These are phyloP conservation scores for Drosophila kokeensis DNA, from an alignment of 2,888 invertebrate genomes.

Conservation along the genomic window DNA sequence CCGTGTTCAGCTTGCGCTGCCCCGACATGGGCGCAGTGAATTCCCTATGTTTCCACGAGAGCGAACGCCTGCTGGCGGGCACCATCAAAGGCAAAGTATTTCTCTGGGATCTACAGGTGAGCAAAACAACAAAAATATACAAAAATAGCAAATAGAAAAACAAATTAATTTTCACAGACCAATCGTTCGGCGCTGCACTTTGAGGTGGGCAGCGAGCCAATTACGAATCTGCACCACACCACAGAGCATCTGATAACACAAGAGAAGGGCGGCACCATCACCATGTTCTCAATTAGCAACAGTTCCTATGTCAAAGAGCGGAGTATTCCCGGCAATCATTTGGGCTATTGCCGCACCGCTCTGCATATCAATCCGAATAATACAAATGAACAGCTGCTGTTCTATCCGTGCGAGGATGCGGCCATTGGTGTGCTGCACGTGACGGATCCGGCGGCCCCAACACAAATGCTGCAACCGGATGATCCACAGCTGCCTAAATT, in stretches of 20 bases:
- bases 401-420: constrained; percentile 89
- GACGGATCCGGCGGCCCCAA: constrained; percentile 82
- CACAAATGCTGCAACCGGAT: constrained; percentile 83
- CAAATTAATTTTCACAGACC: constrained; percentile 86
- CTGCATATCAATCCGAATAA: constrained; percentile 82
- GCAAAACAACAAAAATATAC: constrained; percentile 35
- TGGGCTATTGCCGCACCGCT: constrained; percentile 90
- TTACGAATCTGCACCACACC: constrained; percentile 86
- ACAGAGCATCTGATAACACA: constrained; percentile 89
- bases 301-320: constrained; percentile 87
- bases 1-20: constrained; percentile 90
- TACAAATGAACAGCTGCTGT: constrained; percentile 85
- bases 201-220: constrained; percentile 87
- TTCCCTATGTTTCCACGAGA: constrained; percentile 89
- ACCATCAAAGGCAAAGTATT: constrained; percentile 91
- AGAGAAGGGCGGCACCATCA: constrained; percentile 90
- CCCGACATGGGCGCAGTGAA: constrained; percentile 90
- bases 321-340: constrained; percentile 87
- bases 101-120: constrained; percentile 92
- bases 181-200: constrained; percentile 90
- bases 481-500: constrained; percentile 83
- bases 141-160: background rate
- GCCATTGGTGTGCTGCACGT: constrained; percentile 83
- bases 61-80: constrained; percentile 89
- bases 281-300: constrained; percentile 88